Conservation (phyloP, 2,888 invertebrate species). For the Apotomis capreana region DNA sequence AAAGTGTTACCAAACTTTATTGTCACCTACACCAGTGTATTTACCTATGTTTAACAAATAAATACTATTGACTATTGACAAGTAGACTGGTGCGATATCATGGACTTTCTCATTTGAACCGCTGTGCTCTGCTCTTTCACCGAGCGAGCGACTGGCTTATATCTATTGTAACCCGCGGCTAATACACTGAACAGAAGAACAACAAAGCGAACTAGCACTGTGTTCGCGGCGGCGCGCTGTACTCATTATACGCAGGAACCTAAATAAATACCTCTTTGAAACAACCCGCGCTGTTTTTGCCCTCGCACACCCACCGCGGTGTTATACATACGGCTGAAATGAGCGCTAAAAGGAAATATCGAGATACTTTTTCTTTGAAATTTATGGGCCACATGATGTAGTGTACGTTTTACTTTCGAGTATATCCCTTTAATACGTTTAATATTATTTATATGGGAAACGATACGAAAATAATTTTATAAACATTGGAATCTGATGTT, state of each 20-base stretch:
- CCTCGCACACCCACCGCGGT: neutral
- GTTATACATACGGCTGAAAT: slow-evolving; percentile 7
- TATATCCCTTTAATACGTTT: slow-evolving; percentile 17
- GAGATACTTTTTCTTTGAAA: slow-evolving; percentile 28
- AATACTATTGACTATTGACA: too few relatives aligned
- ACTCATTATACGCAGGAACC: slow-evolving; percentile 19
- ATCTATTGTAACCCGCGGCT: neutral
- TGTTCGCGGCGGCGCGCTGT: neutral
- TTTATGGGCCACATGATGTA: slow-evolving; percentile 28
- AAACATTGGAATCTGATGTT: neutral
- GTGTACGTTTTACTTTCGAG: slow-evolving; percentile 17
- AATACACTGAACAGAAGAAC: neutral
- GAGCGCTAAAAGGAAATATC: slow-evolving; percentile 25
- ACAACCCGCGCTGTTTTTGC: neutral
- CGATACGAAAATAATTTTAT: neutral
- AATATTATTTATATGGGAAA: neutral
- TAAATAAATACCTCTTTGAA: slow-evolving; percentile 30
- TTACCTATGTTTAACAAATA: too few relatives aligned
- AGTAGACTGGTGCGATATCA: too few relatives aligned
- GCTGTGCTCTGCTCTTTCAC: too few relatives aligned
- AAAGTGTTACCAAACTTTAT: too few relatives aligned
- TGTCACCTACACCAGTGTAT: too few relatives aligned
- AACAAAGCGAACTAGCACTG: neutral
- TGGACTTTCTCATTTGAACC: too few relatives aligned
- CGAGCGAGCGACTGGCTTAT: neutral